Evolutionary conservation across 2,888 invertebrate species (phyloP).

Genomic region (Xestia sexstrigata): DNA sequence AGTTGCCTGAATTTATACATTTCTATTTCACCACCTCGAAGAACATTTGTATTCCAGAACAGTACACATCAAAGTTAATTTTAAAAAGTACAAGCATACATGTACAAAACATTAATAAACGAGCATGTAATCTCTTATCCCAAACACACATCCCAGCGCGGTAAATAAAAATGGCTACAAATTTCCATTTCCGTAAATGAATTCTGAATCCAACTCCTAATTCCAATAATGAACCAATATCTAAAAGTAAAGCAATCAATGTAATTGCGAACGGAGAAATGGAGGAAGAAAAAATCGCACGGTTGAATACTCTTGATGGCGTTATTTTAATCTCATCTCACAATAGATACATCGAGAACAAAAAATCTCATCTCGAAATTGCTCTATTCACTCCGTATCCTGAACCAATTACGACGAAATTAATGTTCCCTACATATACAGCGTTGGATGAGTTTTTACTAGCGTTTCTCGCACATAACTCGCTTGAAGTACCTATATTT

Average conservation of each 20-base stretch:
- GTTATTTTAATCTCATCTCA: constrained; percentile 63
- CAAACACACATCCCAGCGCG: constrained; percentile 27
- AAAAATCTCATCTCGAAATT: constrained; percentile 68
- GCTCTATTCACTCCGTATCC: constrained; percentile 68
- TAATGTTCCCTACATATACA: constrained; percentile 68
- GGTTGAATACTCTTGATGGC: constrained; percentile 54
- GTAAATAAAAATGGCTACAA: constrained; percentile 53
- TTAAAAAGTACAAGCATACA: constrained; percentile 11
- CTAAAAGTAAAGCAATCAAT: constrained; percentile 64
- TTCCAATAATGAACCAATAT: constrained; percentile 65
- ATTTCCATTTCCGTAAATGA: constrained; percentile 53
- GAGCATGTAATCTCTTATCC: constrained; percentile 51
- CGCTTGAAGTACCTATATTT: constrained; percentile 48
- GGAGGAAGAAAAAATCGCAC: constrained; percentile 36
- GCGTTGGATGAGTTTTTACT: constrained; percentile 59
- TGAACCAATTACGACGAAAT: constrained; percentile 75
- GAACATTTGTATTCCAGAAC: constrained; percentile 20
- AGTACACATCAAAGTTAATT: constrained; percentile 13
- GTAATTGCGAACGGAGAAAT: constrained; percentile 56
- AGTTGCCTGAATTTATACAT: not conserved
- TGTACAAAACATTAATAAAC: constrained; percentile 38
- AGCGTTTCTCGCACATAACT: constrained; percentile 56
- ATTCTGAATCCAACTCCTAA: constrained; percentile 58
- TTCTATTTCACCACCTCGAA: too few relatives aligned
- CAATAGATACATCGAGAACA: constrained; percentile 60